Percentiles rank a stretch among this genome's conserved stretches.
These are phyloP conservation scores for Eulemur mongoz DNA, from an alignment of 2,797 vertebrate genomes.

Conservation along the genomic window DNA sequence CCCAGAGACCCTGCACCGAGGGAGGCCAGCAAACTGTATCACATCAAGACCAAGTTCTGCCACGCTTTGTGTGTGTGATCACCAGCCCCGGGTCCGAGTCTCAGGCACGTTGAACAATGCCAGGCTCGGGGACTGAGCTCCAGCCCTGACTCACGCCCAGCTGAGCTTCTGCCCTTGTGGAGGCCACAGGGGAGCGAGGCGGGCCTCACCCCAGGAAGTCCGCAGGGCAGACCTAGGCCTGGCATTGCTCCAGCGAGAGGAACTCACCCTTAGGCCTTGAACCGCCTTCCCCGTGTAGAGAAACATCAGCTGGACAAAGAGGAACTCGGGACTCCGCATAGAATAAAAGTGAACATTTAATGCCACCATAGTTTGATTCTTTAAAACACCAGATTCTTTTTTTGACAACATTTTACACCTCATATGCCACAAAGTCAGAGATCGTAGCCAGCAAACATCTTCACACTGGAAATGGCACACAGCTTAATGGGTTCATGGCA, in stretches of 20 bases:
- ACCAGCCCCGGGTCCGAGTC: neutral
- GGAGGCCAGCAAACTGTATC: too few relatives aligned
- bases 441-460: slow-evolving; percentile 84
- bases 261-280: fast-evolving
- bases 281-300: neutral
- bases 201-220: neutral
- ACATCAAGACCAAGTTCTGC: neutral
- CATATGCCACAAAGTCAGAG: slow-evolving; percentile 85
- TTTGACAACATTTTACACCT: slow-evolving; percentile 87
- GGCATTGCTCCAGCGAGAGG: neutral
- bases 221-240: neutral
- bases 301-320: slow-evolving; percentile 3
- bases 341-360: slow-evolving; percentile 90
- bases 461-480: slow-evolving; percentile 85
- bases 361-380: slow-evolving; percentile 86
- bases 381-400: slow-evolving; percentile 87
- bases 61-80: neutral
- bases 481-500: slow-evolving; percentile 76
- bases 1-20: too few relatives aligned
- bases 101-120: fast-evolving
- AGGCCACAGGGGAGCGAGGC: neutral
- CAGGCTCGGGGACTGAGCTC: neutral
- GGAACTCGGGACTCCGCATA: slow-evolving; percentile 74
- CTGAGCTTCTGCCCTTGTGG: neutral
- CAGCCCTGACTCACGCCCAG: neutral